phyloP scores from a whole-genome alignment of 2,113 vertebrate species.

The Melanocharis versteri region DNA sequence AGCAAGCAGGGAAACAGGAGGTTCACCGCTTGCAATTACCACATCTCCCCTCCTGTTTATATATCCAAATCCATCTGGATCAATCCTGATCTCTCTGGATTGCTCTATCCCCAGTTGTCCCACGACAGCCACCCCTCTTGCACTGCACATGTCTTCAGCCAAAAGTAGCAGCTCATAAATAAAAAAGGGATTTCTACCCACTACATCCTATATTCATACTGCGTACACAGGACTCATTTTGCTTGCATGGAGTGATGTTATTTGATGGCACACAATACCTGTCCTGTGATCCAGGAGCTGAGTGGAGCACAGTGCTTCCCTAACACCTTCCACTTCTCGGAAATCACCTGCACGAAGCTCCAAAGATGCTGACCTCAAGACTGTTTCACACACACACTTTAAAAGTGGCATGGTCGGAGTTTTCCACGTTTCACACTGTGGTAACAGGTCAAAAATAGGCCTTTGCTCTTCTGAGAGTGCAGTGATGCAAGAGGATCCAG shows the following conservation, averaged over 20 bases:
- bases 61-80: neutral
- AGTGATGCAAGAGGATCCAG: neutral
- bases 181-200: neutral
- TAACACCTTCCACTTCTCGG: neutral
- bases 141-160: neutral
- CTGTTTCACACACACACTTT: fast-evolving
- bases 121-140: neutral
- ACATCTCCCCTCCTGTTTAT: neutral
- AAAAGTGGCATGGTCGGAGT: neutral
- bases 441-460: neutral
- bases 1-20: neutral
- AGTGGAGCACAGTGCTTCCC: neutral
- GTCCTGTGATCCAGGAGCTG: neutral
- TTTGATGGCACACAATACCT: neutral
- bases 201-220: neutral
- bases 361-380: neutral
- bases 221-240: neutral
- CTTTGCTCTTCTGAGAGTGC: neutral
- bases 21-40: neutral
- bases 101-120: neutral
- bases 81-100: neutral
- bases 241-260: neutral
- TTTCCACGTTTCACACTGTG: neutral
- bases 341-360: neutral
- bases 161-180: neutral